Base-by-base conservation (phyloP, 2,113 vertebrate genomes). In the Actinemys pallida region DNA sequence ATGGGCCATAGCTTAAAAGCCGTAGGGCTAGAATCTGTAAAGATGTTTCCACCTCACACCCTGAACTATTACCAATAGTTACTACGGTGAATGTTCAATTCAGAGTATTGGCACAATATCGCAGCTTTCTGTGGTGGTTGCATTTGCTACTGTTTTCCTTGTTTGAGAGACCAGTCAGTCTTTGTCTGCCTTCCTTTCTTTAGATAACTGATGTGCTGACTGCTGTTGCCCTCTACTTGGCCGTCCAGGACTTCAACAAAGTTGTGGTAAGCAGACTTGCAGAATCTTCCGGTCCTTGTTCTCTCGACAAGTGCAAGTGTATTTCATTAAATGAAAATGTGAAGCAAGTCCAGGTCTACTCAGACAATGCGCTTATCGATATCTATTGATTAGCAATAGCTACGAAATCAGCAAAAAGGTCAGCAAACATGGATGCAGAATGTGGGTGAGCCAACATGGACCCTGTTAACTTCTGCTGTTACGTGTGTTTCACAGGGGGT, bases 171-270 rank as follows among this genome's bases (percentile, higher is more conserved):
- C 27, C 65, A 78, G 8, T 69, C 54, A 29, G 7, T 78, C 49
- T 87, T n/a, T 90, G 20, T 91, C 0, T 92, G 47, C 59, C 16
- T 96, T 98, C 29, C 31, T 90, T 93, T 96, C 78, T 49, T 82
- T 94, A 99, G 99, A 90, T 99, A 90, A 99, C 99, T 45, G 99
- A 99, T 96, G 98, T 97, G 69, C 98, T 99, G 88, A 99, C 99
- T 84, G 99, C 99, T 35, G 95, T 99, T 94, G 99, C 99, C 81
- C 98, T 99, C 3, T 99, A 99, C 98, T 96, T 99, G 96, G 98
- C 99, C n/a, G 98, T 99, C 76, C 98, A 99, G 90, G 99, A 99
- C 94, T 99, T 99, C 98, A 99, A 99, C 98, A 99, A 99, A 97
- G 98, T 99, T 98, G 98, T 99, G 99, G 99, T 99, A 97, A 99